These are phyloP conservation scores for Noctua comes DNA, from an alignment of 2,888 invertebrate genomes.

Conservation along the genomic window DNA sequence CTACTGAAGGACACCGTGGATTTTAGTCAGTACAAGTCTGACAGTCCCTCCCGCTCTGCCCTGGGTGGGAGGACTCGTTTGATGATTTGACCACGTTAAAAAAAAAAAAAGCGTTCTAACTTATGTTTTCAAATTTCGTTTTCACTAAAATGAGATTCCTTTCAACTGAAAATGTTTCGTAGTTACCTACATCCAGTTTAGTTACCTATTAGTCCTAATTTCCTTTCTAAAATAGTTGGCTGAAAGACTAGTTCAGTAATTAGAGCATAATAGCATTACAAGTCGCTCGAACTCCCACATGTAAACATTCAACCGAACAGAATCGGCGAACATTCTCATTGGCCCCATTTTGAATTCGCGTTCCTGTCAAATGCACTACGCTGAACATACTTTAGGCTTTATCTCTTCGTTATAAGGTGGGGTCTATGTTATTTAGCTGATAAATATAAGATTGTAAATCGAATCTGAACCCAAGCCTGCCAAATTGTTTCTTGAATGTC, in stretches of 20 bases:
- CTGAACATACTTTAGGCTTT: slow-evolving; percentile 34
- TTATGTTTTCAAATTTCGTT: neutral
- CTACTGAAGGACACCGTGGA: too few relatives aligned
- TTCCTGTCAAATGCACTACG: slow-evolving; percentile 9
- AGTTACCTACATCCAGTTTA: neutral
- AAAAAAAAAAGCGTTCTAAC: too few relatives aligned
- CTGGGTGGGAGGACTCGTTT: too few relatives aligned
- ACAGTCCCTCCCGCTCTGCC: too few relatives aligned
- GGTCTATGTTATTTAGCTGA: neutral
- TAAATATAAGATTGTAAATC: slow-evolving; percentile 50
- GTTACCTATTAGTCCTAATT: slow-evolving; percentile 20
- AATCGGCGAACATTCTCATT: slow-evolving; percentile 66
- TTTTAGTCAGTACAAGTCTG: too few relatives aligned
- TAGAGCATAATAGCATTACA: slow-evolving; percentile 46
- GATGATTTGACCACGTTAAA: too few relatives aligned
- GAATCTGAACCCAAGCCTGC: slow-evolving; percentile 64
- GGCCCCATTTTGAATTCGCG: slow-evolving; percentile 55
- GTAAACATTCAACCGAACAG: slow-evolving; percentile 62
- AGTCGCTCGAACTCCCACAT: slow-evolving; percentile 57
- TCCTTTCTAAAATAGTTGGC: slow-evolving; percentile 34
- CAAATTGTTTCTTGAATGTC: slow-evolving; percentile 78
- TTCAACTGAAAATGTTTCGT: neutral
- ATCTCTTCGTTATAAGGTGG: neutral
- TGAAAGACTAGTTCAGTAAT: slow-evolving; percentile 49
- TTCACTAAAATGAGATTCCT: neutral